Evolutionary conservation across 2,888 invertebrate species (phyloP).

Genomic region (Agrochola litura): DNA sequence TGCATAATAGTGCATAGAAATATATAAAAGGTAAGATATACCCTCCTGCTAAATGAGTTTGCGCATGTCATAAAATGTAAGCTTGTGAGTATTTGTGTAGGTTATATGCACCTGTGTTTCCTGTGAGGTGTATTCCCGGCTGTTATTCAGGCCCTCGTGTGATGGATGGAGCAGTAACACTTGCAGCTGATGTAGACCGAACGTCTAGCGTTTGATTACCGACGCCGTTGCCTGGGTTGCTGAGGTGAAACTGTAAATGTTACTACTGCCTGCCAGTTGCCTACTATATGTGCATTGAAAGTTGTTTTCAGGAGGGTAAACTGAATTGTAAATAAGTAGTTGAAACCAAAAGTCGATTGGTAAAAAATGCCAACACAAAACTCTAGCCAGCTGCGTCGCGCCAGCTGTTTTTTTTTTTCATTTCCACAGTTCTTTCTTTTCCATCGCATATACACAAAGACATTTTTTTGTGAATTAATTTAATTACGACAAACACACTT

Average conservation of each 20-base stretch:
- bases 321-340: not conserved
- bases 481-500: no score
- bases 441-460: no score
- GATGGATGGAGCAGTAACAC: conserved; percentile 69
- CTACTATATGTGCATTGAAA: not conserved
- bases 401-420: not conserved
- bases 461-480: not conserved
- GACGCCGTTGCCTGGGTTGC: conserved; percentile 17
- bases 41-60: not conserved
- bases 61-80: not conserved
- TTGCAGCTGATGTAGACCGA: conserved; percentile 74
- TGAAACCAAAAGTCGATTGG: not conserved
- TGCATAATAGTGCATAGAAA: not conserved
- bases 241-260: conserved; percentile 28
- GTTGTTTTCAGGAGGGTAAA: not conserved
- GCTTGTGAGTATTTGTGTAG: not conserved
- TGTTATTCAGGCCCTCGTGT: conserved; percentile 42
- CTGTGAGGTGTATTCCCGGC: conserved; percentile 34
- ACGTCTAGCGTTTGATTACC: conserved; percentile 62
- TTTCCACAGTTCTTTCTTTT: not conserved
- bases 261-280: not conserved
- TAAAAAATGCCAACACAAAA: not conserved
- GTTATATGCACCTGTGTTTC: not conserved
- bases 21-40: not conserved
- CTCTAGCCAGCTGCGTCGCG: not conserved